Evolutionary conservation across 64 coral and sea anemone genomes (phyloP).

Genomic region (Actinia tenebrosa): DNA sequence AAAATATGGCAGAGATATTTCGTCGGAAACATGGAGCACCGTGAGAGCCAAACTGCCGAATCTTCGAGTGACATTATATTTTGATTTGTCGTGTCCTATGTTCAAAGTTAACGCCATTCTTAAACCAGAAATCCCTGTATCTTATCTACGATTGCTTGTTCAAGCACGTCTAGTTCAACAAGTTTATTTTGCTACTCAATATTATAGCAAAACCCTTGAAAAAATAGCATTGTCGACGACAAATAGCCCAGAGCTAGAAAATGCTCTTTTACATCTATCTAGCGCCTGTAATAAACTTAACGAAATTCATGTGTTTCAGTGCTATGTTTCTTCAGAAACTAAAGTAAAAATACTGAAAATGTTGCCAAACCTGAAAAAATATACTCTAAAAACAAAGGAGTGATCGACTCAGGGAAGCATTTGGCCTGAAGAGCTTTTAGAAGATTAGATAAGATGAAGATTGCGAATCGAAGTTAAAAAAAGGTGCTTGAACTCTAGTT

Average conservation of each 20-base stretch:
- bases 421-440: background rate
- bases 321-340: conserved; percentile 59
- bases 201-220: conserved; percentile 76
- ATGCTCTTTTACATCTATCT: conserved; percentile 55
- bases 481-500: too few relatives aligned
- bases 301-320: conserved; percentile 75
- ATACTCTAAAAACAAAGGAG: conserved; percentile 42
- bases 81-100: conserved; percentile 86
- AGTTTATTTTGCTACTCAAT: conserved; percentile 72
- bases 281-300: conserved; percentile 45
- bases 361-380: conserved; percentile 68
- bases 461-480: too few relatives aligned
- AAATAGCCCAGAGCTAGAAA: conserved; percentile 57
- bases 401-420: background rate
- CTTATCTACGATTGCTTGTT: conserved; percentile 50
- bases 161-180: conserved; percentile 69
- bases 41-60: conserved; percentile 54
- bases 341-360: conserved; percentile 61
- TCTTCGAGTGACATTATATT: conserved; percentile 65
- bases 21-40: conserved; percentile 55
- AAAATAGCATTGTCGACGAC: conserved; percentile 74
- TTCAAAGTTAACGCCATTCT: conserved; percentile 85
- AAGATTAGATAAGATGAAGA: too few relatives aligned
- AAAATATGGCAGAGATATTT: conserved; percentile 82
- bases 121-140: conserved; percentile 79